Base-by-base conservation (phyloP, 2,888 invertebrate genomes). In the Actias luna region DNA sequence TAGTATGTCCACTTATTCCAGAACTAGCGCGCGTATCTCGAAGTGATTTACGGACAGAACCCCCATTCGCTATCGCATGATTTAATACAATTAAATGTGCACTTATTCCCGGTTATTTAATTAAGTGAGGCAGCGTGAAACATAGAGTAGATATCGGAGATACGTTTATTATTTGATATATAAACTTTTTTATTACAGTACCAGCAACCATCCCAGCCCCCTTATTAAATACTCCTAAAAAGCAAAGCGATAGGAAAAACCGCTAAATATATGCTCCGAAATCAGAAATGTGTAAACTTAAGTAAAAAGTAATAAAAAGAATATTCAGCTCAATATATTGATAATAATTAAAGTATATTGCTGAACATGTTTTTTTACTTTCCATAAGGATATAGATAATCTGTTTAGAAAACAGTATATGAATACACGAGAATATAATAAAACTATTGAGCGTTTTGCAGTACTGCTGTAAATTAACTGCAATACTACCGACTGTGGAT, bases 71-170 rank as follows among this genome's bases (percentile, higher is more conserved):
- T 78, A 81, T 81, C 78, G 73, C 73, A 73, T 78, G 74, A 82
- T 79, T 80, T 82, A 82, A 82, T 80, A 79, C 71, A 80, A 82
- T 82, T 82, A 82, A 78, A 71, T 79, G 78, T 73, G 74, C 76
- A 80, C 78, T 83, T 81, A 81, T 82, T 83, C 80, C 71, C 75
- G 70, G 70, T 75, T 72, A 74, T 76, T 77, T 82, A 81, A 85
- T 84, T 83, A 84, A 80, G 76, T 76, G 74, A 69, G 46, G 68
- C 76, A 79, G 50, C 62, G 61, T 76, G 77, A 58, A 57, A 2
- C 79, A 79, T 66, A 77, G 77, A 79, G 0, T 71, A 67, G 35
- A 18, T 12, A 60, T 62, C 22, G 46, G 8, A 70, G 67, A 65
- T 36, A 57, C 33, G 59, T 39, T 36, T 36, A 27, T 8, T 16